These are phyloP conservation scores for Panagrolaimus sp. DNA, from an alignment of 1,140 invertebrate species.

Conservation along the genomic window DNA sequence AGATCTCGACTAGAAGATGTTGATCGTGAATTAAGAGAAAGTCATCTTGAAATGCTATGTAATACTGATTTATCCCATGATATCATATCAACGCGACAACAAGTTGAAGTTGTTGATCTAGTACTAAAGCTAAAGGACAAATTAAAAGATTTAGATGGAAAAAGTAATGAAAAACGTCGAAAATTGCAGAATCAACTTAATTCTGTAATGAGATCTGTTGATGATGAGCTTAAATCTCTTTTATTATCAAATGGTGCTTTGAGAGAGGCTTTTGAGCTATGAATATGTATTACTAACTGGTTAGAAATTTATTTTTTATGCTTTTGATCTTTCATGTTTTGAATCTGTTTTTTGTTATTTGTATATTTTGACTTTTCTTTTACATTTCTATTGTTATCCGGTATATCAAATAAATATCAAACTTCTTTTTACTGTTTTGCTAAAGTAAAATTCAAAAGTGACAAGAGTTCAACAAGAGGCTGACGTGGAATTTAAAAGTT, in stretches of 20 bases:
- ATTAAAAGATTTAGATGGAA: constrained; percentile 19
- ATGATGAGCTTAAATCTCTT: constrained; percentile 40
- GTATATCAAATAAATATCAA: no score
- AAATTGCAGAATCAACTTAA: constrained; percentile 32
- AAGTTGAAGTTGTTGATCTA: constrained; percentile 55
- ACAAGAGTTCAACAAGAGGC: no score
- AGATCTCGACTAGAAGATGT: constrained; percentile 38
- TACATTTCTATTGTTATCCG: no score
- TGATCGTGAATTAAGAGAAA: constrained; percentile 36
- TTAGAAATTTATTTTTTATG: no score
- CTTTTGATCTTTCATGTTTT: no score
- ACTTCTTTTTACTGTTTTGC: no score
- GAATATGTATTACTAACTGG: no score
- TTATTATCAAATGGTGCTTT: constrained; percentile 34
- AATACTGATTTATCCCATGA: constrained; percentile 41
- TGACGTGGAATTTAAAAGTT: no score
- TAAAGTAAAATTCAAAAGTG: no score
- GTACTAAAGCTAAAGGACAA: constrained; percentile 36
- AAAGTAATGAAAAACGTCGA: constrained; percentile 10
- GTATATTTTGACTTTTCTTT: no score
- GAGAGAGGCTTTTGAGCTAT: constrained; percentile 10
- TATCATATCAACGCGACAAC: constrained; percentile 32
- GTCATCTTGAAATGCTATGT: constrained; percentile 51
- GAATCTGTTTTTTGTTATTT: no score
- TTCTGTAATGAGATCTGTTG: constrained; percentile 30